Evolutionary conservation across 1,140 invertebrate species (phyloP).

Genomic region (Meloidogyne chitwoodi): DNA sequence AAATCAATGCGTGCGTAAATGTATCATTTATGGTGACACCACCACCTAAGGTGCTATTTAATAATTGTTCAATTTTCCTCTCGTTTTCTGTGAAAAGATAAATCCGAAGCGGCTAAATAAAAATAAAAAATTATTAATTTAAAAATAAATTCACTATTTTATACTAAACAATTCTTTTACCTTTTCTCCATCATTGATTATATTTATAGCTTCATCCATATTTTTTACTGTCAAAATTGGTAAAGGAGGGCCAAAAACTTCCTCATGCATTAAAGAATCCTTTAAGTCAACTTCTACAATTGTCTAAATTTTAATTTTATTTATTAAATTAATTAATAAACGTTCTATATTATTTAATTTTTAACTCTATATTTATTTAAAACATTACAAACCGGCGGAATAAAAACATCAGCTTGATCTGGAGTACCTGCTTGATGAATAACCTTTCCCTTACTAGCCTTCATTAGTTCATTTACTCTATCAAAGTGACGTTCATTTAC

Average conservation of each 20-base stretch:
- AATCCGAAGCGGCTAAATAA: constrained; percentile 31
- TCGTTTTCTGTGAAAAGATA: constrained; percentile 42
- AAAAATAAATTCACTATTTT: too few species aligned
- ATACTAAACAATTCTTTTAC: too few species aligned
- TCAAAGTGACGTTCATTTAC: constrained; percentile 76
- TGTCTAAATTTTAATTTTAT: too few species aligned
- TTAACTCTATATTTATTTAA: too few species aligned
- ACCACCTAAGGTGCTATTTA: constrained; percentile 73
- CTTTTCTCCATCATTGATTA: constrained; percentile 40
- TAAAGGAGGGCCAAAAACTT: constrained; percentile 47
- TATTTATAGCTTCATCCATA: constrained; percentile 43
- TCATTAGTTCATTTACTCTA: constrained; percentile 40
- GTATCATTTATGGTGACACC: constrained; percentile 83
- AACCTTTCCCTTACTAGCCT: constrained; percentile 30
- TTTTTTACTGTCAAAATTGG: constrained; percentile 35
- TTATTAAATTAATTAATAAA: background rate
- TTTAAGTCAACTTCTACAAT: constrained; percentile 38
- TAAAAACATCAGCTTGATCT: constrained; percentile 46
- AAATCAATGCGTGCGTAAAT: constrained; percentile 70
- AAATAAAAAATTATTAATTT: too few species aligned
- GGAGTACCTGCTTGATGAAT: constrained; percentile 49
- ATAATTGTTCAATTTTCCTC: constrained; percentile 31
- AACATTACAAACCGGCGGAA: constrained; percentile 44
- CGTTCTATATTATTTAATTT: too few species aligned
- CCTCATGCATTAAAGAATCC: constrained; percentile 53